Evolutionary conservation across 2,113 vertebrate genomes (phyloP).

Genomic region (Ailurus styani): DNA sequence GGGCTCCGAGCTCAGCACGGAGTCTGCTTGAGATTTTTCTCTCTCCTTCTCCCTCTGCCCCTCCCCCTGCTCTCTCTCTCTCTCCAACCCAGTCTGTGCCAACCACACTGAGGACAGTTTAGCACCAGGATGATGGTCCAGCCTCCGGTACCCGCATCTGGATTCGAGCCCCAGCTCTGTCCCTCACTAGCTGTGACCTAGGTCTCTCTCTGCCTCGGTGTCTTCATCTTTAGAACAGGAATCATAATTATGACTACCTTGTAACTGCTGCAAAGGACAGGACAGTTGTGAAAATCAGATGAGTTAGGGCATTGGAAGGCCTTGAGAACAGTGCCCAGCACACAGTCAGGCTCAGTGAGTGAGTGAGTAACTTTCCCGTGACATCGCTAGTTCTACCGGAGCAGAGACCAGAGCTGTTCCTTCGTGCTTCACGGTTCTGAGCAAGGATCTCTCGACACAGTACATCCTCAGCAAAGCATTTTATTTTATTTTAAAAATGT

Average conservation of each 20-base stretch:
- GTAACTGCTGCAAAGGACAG: neutral
- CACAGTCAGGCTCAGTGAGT: neutral
- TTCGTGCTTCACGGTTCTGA: neutral
- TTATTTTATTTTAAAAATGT: neutral
- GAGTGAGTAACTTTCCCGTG: neutral
- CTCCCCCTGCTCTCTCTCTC: neutral
- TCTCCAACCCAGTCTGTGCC: neutral
- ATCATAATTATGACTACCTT: neutral
- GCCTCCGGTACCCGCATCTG: rapidly evolving
- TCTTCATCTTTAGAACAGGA: neutral
- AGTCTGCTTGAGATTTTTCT: neutral
- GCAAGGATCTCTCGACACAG: neutral
- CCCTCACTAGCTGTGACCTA: neutral
- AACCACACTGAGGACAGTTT: neutral
- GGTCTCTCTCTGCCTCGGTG: neutral
- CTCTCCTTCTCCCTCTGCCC: neutral
- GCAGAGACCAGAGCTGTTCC: neutral
- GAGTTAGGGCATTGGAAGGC: neutral
- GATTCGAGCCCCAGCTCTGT: neutral
- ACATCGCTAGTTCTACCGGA: neutral
- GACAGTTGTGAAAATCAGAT: neutral
- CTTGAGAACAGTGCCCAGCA: neutral
- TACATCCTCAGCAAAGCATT: neutral
- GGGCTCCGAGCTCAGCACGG: neutral
- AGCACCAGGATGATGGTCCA: neutral